Conservation (phyloP, 1,140 invertebrate species). For the Aphaenogaster floridana region DNA sequence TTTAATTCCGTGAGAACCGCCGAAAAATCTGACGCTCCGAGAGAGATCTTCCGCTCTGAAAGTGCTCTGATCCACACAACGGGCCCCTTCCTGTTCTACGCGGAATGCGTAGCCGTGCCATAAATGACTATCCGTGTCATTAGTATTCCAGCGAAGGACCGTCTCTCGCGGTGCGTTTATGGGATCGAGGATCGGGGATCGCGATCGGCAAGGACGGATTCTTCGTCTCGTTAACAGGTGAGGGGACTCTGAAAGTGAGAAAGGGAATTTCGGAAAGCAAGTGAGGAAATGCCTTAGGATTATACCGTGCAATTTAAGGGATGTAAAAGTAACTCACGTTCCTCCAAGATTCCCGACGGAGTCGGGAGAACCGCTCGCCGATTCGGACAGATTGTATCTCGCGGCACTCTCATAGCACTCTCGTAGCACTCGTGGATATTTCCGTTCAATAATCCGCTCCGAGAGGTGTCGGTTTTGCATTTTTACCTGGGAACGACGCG, state of each 20-base stretch:
- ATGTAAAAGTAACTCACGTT: constrained; percentile 3
- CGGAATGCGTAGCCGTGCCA: constrained; percentile 31
- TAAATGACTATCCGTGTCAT: constrained; percentile 45
- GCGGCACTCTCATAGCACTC: background rate
- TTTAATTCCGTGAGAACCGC: background rate
- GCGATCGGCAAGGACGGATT: constrained; percentile 33
- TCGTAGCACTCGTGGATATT: background rate
- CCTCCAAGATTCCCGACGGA: background rate
- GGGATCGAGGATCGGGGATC: constrained; percentile 17
- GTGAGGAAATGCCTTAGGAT: background rate
- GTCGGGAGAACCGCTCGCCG: background rate
- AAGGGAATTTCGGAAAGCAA: constrained; percentile 1
- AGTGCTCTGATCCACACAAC: background rate
- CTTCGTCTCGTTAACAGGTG: background rate
- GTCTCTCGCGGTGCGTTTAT: constrained; percentile 47
- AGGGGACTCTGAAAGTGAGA: constrained; percentile 16
- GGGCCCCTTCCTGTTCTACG: constrained; percentile 38
- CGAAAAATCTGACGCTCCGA: background rate
- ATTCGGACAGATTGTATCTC: background rate
- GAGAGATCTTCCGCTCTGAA: background rate
- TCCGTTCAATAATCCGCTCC: background rate
- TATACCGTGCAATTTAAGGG: background rate
- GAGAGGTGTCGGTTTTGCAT: background rate
- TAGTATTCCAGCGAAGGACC: constrained; percentile 44
- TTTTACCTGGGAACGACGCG: background rate